phyloP scores from a whole-genome alignment of 2,797 vertebrate species.

The Siniperca obscura region DNA sequence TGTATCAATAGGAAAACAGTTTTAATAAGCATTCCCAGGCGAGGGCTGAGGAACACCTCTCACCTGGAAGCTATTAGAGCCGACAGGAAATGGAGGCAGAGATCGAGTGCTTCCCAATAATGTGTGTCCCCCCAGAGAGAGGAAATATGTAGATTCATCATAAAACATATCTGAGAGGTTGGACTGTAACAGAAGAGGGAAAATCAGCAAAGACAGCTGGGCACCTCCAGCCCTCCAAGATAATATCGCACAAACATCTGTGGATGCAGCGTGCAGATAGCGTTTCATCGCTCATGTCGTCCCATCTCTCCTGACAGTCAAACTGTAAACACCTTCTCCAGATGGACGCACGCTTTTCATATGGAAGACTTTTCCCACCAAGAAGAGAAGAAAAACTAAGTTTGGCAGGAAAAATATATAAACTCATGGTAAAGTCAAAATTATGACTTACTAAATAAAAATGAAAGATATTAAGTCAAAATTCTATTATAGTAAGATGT shows the following conservation, averaged over 20 bases:
- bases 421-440: background rate
- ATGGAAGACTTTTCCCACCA: constrained; percentile 14
- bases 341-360: constrained; percentile 32
- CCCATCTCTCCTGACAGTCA: constrained; percentile 60
- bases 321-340: constrained; percentile 70
- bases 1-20: constrained; percentile 83
- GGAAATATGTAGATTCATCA: constrained; percentile 84
- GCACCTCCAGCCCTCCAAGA: constrained; percentile 66
- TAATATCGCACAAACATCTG: constrained; percentile 74
- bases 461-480: background rate
- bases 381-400: background rate
- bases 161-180: constrained; percentile 72
- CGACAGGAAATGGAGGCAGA: constrained; percentile 83
- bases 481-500: background rate
- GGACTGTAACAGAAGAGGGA: constrained; percentile 59
- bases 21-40: constrained; percentile 84
- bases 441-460: background rate
- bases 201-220: constrained; percentile 76
- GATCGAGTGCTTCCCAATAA: constrained; percentile 82
- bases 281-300: constrained; percentile 71
- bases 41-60: constrained; percentile 76
- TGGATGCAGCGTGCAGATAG: constrained; percentile 45
- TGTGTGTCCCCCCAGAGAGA: constrained; percentile 69
- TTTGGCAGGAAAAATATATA: too few species aligned
- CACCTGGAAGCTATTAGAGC: constrained; percentile 85